These are phyloP conservation scores for Macrophya annulata DNA, from an alignment of 2,888 invertebrate genomes.

Conservation along the genomic window DNA sequence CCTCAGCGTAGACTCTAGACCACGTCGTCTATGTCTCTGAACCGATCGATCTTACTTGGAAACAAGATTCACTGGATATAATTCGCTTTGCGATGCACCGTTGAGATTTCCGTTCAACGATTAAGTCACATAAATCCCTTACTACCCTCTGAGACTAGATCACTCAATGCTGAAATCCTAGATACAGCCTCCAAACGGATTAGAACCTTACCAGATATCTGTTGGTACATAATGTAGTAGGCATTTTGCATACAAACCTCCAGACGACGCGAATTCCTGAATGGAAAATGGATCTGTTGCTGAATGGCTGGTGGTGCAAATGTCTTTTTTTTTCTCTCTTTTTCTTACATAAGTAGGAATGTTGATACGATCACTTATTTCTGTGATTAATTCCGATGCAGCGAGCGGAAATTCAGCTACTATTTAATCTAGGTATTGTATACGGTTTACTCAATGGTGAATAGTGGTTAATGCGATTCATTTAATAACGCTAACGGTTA, in stretches of 20 bases:
- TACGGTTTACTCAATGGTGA: constrained; percentile 1
- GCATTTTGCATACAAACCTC: not conserved
- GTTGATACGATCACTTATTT: not conserved
- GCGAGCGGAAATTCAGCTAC: not conserved
- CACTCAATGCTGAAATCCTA: constrained; percentile 20
- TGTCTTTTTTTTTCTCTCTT: not conserved
- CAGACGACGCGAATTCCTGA: not conserved
- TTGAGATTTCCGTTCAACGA: constrained; percentile 15
- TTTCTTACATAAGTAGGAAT: not conserved
- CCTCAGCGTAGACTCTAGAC: not conserved
- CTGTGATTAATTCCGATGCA: not conserved
- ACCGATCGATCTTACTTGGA: constrained; percentile 2
- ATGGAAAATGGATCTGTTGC: not conserved
- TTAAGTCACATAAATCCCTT: constrained; percentile 21
- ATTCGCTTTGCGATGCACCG: constrained; percentile 19
- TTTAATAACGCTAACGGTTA: constrained; percentile 43
- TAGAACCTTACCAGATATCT: constrained; percentile 10
- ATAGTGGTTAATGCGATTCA: constrained; percentile 32
- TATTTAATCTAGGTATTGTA: not conserved
- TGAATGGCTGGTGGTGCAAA: not conserved
- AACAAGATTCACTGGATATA: constrained; percentile 12
- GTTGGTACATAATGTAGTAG: constrained; percentile 2
- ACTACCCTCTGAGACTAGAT: not conserved
- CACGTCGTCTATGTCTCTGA: not conserved
- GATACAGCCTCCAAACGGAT: constrained; percentile 4